phyloP scores from a whole-genome alignment of 2,113 vertebrate genomes.

The Anseranas semipalmata region DNA sequence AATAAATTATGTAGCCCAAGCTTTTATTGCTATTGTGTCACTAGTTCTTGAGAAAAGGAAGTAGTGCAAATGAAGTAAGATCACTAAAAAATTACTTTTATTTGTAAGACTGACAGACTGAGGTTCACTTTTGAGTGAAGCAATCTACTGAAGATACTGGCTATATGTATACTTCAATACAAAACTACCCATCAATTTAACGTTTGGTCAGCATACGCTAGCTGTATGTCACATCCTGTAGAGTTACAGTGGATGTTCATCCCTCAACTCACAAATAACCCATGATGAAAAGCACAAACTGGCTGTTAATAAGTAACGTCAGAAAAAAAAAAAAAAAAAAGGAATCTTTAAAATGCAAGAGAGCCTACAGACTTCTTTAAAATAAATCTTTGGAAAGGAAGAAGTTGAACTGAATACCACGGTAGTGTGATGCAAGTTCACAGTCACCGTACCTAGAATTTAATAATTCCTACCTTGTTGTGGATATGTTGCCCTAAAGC shows the following conservation, averaged over 20 bases:
- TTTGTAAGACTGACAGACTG: background rate
- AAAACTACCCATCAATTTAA: background rate
- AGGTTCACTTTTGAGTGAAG: background rate
- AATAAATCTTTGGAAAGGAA: background rate
- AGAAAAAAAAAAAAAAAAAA: no score
- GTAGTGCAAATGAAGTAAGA: background rate
- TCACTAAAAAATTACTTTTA: background rate
- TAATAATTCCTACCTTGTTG: background rate
- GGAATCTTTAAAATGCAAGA: background rate
- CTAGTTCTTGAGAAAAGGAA: background rate
- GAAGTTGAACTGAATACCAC: background rate
- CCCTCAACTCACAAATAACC: background rate
- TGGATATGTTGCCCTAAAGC: background rate
- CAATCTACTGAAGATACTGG: background rate
- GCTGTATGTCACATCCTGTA: background rate
- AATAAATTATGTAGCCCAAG: background rate
- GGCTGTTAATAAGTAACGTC: background rate
- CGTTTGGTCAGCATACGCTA: background rate
- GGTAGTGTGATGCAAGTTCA: background rate
- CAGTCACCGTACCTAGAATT: background rate
- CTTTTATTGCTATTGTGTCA: background rate
- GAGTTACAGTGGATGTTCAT: background rate
- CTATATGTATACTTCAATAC: background rate
- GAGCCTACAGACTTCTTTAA: background rate
- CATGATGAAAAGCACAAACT: background rate